Percentiles rank a stretch among this genome's conserved stretches.
phyloP scores from a whole-genome alignment of 2,888 invertebrate genomes.

The Eupithecia tripunctaria region DNA sequence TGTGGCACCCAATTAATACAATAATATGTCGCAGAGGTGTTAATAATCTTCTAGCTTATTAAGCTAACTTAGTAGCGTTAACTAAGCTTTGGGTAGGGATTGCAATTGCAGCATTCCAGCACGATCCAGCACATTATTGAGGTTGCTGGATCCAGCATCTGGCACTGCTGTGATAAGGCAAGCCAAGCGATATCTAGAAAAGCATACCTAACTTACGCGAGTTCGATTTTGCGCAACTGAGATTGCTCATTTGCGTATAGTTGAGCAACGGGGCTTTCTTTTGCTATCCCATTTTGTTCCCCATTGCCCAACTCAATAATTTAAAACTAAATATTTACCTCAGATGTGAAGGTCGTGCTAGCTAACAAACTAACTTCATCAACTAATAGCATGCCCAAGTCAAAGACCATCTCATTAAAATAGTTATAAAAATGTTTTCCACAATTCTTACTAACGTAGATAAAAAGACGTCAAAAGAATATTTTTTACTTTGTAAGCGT shows the following conservation, averaged over 20 bases:
- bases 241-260: too few species aligned
- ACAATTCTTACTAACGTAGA: neutral
- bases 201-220: too few species aligned
- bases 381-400: neutral
- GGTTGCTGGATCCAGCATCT: neutral
- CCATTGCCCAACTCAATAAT: too few species aligned
- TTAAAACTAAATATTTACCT: too few species aligned
- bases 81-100: neutral
- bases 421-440: neutral
- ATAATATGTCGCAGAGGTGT: neutral
- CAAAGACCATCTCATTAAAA: slow-evolving; percentile 1
- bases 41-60: neutral
- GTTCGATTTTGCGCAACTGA: too few species aligned
- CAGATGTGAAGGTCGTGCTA: neutral
- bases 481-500: slow-evolving; percentile 23
- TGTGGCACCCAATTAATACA: too few species aligned
- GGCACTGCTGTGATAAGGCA: too few species aligned
- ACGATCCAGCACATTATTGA: neutral
- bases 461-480: slow-evolving; percentile 25
- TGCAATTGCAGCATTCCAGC: neutral
- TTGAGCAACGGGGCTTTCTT: too few species aligned
- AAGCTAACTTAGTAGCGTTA: neutral
- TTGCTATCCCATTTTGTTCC: too few species aligned
- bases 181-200: too few species aligned
- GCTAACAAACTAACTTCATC: neutral